These are phyloP conservation scores for Tipula confusa DNA, from an alignment of 2,888 invertebrate genomes.

Conservation along the genomic window DNA sequence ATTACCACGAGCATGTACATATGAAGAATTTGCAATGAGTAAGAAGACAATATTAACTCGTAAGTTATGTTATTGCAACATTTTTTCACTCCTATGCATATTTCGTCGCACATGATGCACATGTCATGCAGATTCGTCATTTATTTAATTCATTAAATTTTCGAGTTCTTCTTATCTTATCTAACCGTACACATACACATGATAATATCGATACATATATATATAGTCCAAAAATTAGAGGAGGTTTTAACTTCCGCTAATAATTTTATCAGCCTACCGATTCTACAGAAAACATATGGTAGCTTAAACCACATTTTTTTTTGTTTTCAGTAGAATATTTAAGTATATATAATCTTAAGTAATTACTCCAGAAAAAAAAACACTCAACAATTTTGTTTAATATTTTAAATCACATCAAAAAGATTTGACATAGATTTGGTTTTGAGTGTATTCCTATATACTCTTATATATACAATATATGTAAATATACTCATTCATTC, in stretches of 20 bases:
- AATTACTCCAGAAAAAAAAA: not conserved
- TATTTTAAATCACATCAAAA: not conserved
- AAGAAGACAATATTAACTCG: not conserved
- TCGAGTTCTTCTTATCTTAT: not conserved
- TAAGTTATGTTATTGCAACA: not conserved
- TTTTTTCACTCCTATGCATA: not conserved
- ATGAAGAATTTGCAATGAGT: not conserved
- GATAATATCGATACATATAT: not conserved
- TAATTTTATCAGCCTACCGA: not conserved
- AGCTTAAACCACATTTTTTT: not conserved
- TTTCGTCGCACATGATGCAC: not conserved
- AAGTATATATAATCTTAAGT: not conserved
- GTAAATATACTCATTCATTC: not conserved
- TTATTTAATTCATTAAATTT: not conserved
- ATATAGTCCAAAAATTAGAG: not conserved
- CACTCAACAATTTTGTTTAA: too few species aligned
- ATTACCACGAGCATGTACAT: not conserved
- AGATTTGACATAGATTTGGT: not conserved
- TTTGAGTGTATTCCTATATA: not conserved
- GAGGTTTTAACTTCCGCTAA: not conserved
- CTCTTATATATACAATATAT: too few species aligned
- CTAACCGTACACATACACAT: not conserved
- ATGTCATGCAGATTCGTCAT: not conserved
- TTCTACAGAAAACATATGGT: not conserved
- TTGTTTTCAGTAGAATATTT: not conserved